Evolutionary conservation across 2,113 vertebrate genomes (phyloP).

Genomic region (Solenodon paradoxus): DNA sequence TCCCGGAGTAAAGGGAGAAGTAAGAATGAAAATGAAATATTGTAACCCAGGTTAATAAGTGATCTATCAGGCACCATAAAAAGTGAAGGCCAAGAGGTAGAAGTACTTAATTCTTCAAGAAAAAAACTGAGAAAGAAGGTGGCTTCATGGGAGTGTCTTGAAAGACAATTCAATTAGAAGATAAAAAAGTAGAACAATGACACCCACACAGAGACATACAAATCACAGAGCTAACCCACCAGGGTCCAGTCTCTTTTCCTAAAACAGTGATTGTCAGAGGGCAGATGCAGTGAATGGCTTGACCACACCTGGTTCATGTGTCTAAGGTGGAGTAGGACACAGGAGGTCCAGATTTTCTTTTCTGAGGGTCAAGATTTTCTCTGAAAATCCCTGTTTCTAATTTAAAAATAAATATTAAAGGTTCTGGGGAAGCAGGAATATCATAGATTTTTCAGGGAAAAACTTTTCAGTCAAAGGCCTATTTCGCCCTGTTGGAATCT

Average conservation of each 20-base stretch:
- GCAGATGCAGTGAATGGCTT: not conserved
- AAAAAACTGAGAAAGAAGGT: not conserved
- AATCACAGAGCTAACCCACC: not conserved
- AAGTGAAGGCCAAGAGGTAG: not conserved
- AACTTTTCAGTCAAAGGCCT: not conserved
- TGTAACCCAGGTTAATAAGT: not conserved
- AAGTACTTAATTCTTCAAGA: not conserved
- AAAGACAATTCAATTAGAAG: not conserved
- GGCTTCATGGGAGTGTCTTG: not conserved
- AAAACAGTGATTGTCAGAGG: not conserved
- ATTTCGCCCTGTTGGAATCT: constrained; percentile 2
- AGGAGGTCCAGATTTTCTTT: not conserved
- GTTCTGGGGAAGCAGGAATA: not conserved
- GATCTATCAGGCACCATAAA: not conserved
- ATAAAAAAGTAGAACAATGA: not conserved
- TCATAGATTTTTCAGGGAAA: not conserved
- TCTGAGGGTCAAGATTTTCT: not conserved
- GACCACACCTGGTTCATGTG: not conserved
- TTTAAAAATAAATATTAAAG: not conserved
- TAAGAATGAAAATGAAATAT: not conserved
- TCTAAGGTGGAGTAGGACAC: not conserved
- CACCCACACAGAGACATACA: not conserved
- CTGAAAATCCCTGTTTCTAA: not conserved
- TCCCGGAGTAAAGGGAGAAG: not conserved
- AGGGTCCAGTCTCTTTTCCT: not conserved